These are phyloP conservation scores for Melinaea menophilus DNA, from an alignment of 2,888 invertebrate species.

Conservation along the genomic window DNA sequence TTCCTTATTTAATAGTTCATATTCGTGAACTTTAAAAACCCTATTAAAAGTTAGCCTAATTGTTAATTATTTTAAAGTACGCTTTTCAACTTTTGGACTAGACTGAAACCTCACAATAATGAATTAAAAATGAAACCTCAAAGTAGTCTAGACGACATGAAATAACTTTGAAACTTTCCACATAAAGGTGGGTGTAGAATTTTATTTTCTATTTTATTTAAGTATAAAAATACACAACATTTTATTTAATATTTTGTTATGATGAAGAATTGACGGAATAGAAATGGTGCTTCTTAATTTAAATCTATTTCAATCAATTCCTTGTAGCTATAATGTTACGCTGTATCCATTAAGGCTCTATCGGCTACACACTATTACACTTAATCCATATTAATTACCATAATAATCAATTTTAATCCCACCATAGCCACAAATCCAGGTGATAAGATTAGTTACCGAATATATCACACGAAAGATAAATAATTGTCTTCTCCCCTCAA, in stretches of 20 bases:
- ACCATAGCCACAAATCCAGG: slow-evolving; percentile 13
- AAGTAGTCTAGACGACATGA: slow-evolving; percentile 22
- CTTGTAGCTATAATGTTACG: not conserved
- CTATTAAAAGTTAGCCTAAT: no score
- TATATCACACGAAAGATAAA: slow-evolving; percentile 55
- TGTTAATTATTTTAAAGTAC: no score
- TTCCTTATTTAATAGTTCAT: no score
- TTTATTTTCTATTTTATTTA: not conserved
- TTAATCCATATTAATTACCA: slow-evolving; percentile 17
- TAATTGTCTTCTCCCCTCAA: slow-evolving; percentile 54
- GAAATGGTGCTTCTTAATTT: not conserved
- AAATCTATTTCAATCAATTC: not conserved
- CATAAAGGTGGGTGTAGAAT: not conserved
- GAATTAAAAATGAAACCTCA: slow-evolving; percentile 10
- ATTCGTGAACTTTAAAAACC: no score
- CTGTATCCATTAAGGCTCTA: not conserved
- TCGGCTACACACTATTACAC: slow-evolving; percentile 7
- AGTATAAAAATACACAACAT: not conserved
- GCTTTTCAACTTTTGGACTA: not conserved
- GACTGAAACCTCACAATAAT: not conserved
- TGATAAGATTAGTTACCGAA: slow-evolving; percentile 20
- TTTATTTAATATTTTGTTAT: no score
- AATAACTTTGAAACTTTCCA: slow-evolving; percentile 6
- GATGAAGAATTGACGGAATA: no score
- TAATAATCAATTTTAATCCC: slow-evolving; percentile 17